Conservation (phyloP, 2,113 vertebrate species). For the Reinhardtius hippoglossoides region DNA sequence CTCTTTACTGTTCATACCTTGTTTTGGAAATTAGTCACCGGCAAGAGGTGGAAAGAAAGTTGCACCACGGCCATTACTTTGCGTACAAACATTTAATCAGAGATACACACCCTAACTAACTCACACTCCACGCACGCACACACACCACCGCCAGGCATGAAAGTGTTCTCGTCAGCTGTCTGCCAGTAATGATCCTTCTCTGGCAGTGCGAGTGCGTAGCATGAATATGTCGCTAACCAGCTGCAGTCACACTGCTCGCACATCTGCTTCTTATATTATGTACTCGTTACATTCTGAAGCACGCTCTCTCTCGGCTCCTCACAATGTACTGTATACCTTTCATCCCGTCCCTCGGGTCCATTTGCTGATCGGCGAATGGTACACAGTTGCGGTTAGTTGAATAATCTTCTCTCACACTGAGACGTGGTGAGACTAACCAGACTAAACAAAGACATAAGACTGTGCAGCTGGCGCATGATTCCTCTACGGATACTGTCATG, state of each 20-base stretch:
- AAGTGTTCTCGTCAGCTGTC: slow-evolving; percentile 66
- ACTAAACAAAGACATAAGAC: slow-evolving; percentile 55
- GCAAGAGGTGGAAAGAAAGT: slow-evolving; percentile 47
- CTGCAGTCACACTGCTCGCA: slow-evolving; percentile 77
- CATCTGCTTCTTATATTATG: slow-evolving; percentile 85
- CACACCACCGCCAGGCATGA: slow-evolving; percentile 49
- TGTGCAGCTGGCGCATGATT: slow-evolving; percentile 31
- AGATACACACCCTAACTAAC: slow-evolving; percentile 32
- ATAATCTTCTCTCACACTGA: slow-evolving; percentile 20
- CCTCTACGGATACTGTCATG: slow-evolving; percentile 14
- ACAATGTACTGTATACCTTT: slow-evolving; percentile 65
- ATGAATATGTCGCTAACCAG: slow-evolving; percentile 79
- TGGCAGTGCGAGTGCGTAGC: slow-evolving; percentile 66
- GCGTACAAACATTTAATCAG: slow-evolving; percentile 45
- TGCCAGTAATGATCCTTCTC: slow-evolving; percentile 74
- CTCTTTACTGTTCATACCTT: slow-evolving; percentile 41
- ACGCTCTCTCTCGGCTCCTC: slow-evolving; percentile 52
- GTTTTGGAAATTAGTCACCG: slow-evolving; percentile 60
- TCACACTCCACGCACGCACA: slow-evolving; percentile 9
- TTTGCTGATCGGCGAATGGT: slow-evolving; percentile 40
- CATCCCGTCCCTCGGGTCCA: slow-evolving; percentile 43
- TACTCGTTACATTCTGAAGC: slow-evolving; percentile 80
- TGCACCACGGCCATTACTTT: slow-evolving; percentile 13
- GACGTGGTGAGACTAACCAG: slow-evolving; percentile 39
- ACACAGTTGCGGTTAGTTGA: slow-evolving; percentile 29